These are phyloP conservation scores for Neocrepidodera transversa DNA, from an alignment of 2,888 invertebrate species.

Conservation along the genomic window DNA sequence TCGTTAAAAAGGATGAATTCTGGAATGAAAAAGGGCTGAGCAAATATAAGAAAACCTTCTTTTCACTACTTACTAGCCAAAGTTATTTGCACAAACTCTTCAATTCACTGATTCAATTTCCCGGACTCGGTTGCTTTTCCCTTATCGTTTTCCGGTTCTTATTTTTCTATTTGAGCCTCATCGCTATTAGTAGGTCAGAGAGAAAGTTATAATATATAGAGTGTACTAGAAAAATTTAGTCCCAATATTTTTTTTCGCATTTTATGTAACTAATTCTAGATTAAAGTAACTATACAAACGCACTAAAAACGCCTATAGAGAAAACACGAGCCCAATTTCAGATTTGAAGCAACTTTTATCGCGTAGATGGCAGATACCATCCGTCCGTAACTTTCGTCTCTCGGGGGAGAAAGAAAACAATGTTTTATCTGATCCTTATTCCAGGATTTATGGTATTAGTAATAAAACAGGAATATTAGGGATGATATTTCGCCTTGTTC, in stretches of 20 bases:
- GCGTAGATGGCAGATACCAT: neutral
- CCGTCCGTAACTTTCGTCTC: neutral
- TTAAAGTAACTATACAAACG: too few relatives aligned
- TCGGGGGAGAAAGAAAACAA: slow-evolving; percentile 25
- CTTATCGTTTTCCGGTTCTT: neutral
- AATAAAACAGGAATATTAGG: slow-evolving; percentile 32
- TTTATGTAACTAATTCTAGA: too few relatives aligned
- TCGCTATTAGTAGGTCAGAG: neutral
- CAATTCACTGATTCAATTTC: slow-evolving; percentile 28
- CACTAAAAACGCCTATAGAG: neutral
- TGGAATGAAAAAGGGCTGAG: neutral
- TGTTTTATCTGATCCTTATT: slow-evolving; percentile 32
- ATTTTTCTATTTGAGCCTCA: neutral
- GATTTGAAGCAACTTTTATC: slow-evolving; percentile 1
- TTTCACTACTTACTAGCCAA: slow-evolving; percentile 17
- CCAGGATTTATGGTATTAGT: slow-evolving; percentile 33
- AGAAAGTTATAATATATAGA: too few relatives aligned
- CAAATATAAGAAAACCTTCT: slow-evolving; percentile 11
- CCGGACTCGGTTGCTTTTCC: slow-evolving; percentile 8
- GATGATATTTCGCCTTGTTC: slow-evolving; percentile 18
- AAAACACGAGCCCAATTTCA: neutral
- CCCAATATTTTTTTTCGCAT: too few relatives aligned
- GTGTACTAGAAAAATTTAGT: too few relatives aligned
- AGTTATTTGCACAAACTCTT: slow-evolving; percentile 15
- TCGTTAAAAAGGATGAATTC: neutral